Evolutionary conservation across 2,888 invertebrate species (phyloP), one percentile per base, ranked within the genome.

Genomic region (Philopedon plagiatum): DNA sequence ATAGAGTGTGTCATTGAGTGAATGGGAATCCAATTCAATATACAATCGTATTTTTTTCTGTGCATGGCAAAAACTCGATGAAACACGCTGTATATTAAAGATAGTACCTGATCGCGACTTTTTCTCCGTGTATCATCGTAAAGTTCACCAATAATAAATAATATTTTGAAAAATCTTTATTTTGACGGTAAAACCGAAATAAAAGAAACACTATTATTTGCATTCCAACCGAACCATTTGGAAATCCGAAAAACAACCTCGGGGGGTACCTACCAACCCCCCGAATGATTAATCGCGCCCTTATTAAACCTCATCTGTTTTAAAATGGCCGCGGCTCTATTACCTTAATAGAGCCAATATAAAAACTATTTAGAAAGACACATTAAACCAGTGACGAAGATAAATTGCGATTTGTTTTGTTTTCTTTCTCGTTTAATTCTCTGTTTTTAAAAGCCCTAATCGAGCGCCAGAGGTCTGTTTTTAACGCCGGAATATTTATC

Each of bases 351-450:
- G 73, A 64, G 26, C 57, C 73, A 73, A 73, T 73, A 68, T 73
- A 73, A 73, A 73, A 73, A 73, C 68, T 67, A 67, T 73, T 73
- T 73, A 68, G 68, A 73, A 68, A 73, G 73, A 73, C 73, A 73
- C 73, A 73, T 73, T 68, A 68, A n/a, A 58, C 57, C 41, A 62
- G 51, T 68, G 73, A 73, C 73, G 73, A 73, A 68, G 73, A 73
- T 67, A 54, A 73, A 73, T 73, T 32, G 49, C 41, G 62, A 51
- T 66, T 65, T 71, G 71, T 65, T 62, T 67, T 61, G 65, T 65
- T 65, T 69, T 63, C 32, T 63, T 63, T 58, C 41, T 64, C 26
- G 34, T 39, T 23, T 51, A 29, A 26, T 51, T 51, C 51, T 51
- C 29, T 29, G 51, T 51, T 69, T 69, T 69, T 62, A 68, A 68